These are phyloP conservation scores for Phrynosoma blainvillii DNA, from an alignment of 2,113 vertebrate species.

Conservation along the genomic window DNA sequence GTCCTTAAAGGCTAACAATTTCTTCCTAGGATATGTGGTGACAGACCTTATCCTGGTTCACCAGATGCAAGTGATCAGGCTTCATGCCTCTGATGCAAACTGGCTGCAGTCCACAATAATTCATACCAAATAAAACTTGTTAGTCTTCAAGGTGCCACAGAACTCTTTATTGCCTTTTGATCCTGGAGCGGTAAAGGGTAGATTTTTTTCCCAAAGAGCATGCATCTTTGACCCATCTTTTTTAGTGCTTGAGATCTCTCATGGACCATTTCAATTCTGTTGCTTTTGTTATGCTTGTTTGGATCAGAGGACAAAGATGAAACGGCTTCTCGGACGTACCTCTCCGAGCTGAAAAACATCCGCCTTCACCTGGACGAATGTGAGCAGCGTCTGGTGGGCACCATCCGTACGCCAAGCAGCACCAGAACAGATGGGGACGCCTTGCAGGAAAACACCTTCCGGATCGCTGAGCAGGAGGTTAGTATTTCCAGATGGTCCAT, in stretches of 20 bases:
- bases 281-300: background rate
- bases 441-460: slow-evolving; percentile 76
- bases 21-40: too few species aligned
- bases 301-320: slow-evolving; percentile 93
- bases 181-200: background rate
- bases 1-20: too few species aligned
- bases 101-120: too few species aligned
- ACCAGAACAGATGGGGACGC: slow-evolving; percentile 71
- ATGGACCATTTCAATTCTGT: background rate
- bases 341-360: slow-evolving; percentile 90
- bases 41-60: too few species aligned
- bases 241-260: too few species aligned
- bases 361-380: slow-evolving; percentile 84
- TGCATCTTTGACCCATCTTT: too few species aligned
- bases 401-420: slow-evolving; percentile 79
- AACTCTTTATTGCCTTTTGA: background rate
- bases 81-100: too few species aligned
- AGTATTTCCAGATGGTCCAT: slow-evolving; percentile 30
- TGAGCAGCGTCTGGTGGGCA: slow-evolving; percentile 84
- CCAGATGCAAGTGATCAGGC: too few species aligned
- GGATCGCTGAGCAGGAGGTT: slow-evolving; percentile 91
- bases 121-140: too few species aligned
- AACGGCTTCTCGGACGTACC: slow-evolving; percentile 83
- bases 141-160: too few species aligned
- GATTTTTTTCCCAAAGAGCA: background rate